Conservation (phyloP, 2,797 vertebrate species). For the Typhlichthys subterraneus region DNA sequence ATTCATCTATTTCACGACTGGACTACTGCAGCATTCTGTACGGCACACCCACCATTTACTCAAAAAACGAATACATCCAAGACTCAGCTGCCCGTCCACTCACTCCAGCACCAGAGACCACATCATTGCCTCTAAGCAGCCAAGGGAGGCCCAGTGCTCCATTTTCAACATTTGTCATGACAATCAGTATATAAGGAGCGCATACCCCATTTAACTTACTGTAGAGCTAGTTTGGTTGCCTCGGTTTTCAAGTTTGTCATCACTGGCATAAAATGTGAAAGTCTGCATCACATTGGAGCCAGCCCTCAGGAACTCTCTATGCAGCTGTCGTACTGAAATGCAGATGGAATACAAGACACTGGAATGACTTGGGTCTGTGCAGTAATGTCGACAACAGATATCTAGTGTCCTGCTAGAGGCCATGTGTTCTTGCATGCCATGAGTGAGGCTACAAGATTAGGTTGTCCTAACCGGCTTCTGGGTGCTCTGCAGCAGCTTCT, state of each 20-base stretch:
- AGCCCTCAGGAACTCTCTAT: constrained; percentile 91
- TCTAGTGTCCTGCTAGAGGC: neutral
- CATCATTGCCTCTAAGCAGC: too few species aligned
- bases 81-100: too few species aligned
- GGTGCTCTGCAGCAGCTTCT: constrained; percentile 89
- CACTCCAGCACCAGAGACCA: too few species aligned
- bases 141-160: too few species aligned
- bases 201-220: constrained; percentile 41
- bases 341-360: constrained; percentile 1
- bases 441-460: neutral
- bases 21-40: too few species aligned
- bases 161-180: too few species aligned
- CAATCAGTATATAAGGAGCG: too few species aligned
- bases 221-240: constrained; percentile 83
- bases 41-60: too few species aligned
- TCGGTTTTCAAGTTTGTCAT: constrained; percentile 93
- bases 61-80: too few species aligned
- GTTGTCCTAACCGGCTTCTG: constrained; percentile 86
- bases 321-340: constrained; percentile 88
- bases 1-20: too few species aligned
- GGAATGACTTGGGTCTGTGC: neutral
- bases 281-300: constrained; percentile 91
- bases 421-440: neutral
- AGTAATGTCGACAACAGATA: too few species aligned
- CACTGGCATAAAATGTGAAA: constrained; percentile 93